phyloP scores from a whole-genome alignment of 2,888 invertebrate species.

The Andrena hattorfiana region DNA sequence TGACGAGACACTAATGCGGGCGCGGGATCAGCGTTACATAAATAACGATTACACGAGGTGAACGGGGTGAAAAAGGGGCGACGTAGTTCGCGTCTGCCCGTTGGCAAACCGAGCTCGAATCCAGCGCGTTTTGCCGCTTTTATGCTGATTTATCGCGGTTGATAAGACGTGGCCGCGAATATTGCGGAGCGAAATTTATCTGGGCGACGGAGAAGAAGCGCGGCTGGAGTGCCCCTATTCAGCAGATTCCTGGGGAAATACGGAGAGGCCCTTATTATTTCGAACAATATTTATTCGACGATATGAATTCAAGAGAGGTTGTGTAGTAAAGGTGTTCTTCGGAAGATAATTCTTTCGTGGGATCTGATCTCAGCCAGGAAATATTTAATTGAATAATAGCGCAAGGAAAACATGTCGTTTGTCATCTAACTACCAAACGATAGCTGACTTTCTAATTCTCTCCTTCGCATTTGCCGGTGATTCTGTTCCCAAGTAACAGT shows the following conservation, averaged over 20 bases:
- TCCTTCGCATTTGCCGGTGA: not conserved
- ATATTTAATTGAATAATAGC: too few relatives aligned
- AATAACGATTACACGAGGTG: constrained; percentile 74
- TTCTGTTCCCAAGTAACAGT: constrained; percentile 17
- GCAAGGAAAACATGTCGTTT: too few relatives aligned
- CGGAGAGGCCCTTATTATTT: constrained; percentile 26
- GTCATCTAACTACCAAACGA: too few relatives aligned
- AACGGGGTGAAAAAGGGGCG: constrained; percentile 30
- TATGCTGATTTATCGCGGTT: constrained; percentile 75
- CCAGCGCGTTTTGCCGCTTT: constrained; percentile 59
- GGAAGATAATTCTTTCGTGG: not conserved
- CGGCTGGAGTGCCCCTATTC: constrained; percentile 28
- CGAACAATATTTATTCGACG: constrained; percentile 31
- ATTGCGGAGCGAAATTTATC: constrained; percentile 67
- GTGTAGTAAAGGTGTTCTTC: not conserved
- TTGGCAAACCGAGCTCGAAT: constrained; percentile 40
- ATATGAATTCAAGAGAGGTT: not conserved
- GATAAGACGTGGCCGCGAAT: constrained; percentile 71
- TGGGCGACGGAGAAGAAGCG: constrained; percentile 28
- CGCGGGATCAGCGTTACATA: constrained; percentile 70
- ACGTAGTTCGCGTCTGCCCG: constrained; percentile 18
- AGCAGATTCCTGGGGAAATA: not conserved
- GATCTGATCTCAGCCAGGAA: not conserved
- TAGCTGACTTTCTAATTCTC: too few relatives aligned
- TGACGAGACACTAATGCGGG: constrained; percentile 71